A percentile compares a stretch with the other conserved stretches of the same genome.
Conservation (phyloP, 2,797 vertebrate genomes). For the Ceyx erithaca region DNA sequence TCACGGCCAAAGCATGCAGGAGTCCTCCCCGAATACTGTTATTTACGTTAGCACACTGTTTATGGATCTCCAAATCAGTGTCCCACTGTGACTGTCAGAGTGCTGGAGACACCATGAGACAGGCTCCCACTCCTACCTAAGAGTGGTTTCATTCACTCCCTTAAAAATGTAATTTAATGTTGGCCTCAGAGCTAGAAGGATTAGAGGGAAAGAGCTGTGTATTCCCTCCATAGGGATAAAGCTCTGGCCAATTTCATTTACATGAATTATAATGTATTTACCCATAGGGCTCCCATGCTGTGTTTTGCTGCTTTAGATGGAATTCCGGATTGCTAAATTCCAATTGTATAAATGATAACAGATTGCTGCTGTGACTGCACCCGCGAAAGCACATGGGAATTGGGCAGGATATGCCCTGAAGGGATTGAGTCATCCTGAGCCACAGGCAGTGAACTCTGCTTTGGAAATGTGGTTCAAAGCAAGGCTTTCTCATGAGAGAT, state of each 20-base stretch:
- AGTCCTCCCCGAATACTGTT: neutral
- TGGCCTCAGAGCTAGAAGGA: constrained; percentile 1
- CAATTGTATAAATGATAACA: constrained; percentile 59
- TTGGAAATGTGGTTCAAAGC: constrained; percentile 38
- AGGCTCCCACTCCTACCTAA: neutral
- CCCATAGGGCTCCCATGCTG: constrained; percentile 40
- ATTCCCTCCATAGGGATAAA: neutral
- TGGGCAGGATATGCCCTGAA: constrained; percentile 40
- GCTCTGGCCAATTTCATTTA: constrained; percentile 36
- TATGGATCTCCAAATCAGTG: neutral
- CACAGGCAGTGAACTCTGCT: constrained; percentile 31
- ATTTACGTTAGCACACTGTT: constrained; percentile 27
- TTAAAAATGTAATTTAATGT: neutral
- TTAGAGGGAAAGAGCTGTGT: neutral
- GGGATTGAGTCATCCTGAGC: constrained; percentile 40
- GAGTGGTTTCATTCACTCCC: neutral
- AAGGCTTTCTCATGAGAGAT: constrained; percentile 6
- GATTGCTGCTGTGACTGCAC: constrained; percentile 54
- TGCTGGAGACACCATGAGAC: neutral
- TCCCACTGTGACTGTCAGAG: neutral
- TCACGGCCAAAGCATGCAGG: neutral
- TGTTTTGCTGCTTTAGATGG: constrained; percentile 58
- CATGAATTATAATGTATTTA: constrained; percentile 44
- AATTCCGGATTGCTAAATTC: constrained; percentile 61
- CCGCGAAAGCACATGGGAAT: neutral